phyloP scores from a whole-genome alignment of 1,140 invertebrate genomes.

The Bombus huntii region DNA sequence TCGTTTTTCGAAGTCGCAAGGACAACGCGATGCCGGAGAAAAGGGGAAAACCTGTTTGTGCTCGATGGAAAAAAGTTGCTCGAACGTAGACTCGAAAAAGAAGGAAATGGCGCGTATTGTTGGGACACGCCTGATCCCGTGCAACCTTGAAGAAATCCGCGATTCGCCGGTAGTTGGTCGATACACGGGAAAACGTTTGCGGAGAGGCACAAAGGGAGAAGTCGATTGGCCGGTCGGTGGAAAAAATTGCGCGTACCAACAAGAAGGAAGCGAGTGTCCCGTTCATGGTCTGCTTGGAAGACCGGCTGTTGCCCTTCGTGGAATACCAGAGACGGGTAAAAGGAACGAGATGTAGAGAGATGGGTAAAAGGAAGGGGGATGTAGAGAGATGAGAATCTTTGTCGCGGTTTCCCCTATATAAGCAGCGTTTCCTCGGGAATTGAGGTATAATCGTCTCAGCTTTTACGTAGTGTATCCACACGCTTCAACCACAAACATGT shows the following conservation, averaged over 20 bases:
- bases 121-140: conserved; percentile 48
- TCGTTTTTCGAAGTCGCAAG: not conserved
- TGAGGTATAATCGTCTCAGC: conserved; percentile 54
- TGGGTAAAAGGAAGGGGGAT: conserved; percentile 12
- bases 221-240: conserved; percentile 60
- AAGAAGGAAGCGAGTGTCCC: conserved; percentile 58
- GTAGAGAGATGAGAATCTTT: conserved; percentile 42
- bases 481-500: conserved; percentile 59
- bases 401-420: conserved; percentile 61
- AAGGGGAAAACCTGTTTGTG: conserved; percentile 37
- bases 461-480: conserved; percentile 39
- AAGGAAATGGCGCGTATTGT: conserved; percentile 44
- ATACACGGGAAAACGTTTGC: conserved; percentile 60
- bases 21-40: not conserved
- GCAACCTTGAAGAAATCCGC: conserved; percentile 68
- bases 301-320: conserved; percentile 59
- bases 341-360: conserved; percentile 2
- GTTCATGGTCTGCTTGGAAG: conserved; percentile 38
- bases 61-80: not conserved
- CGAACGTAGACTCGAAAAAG: not conserved
- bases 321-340: conserved; percentile 41
- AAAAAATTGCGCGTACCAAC: conserved; percentile 24
- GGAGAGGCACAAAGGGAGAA: conserved; percentile 54
- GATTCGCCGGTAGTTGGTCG: conserved; percentile 52
- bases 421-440: conserved; percentile 46